phyloP scores from a whole-genome alignment of 2,797 vertebrate genomes.

The Mus spretus region DNA sequence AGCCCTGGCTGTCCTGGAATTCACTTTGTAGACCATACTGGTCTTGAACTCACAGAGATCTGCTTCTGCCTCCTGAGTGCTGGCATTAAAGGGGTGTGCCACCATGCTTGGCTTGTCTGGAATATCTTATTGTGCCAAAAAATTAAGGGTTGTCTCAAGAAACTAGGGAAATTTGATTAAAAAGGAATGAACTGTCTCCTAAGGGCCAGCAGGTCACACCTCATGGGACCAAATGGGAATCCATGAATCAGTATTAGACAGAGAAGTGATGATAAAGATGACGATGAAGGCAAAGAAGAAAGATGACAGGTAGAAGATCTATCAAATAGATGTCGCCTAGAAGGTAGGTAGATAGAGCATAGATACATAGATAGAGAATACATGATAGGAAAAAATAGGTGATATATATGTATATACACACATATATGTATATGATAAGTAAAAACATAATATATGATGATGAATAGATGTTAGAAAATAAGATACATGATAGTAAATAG shows the following conservation, averaged over 20 bases:
- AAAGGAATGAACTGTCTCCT: not conserved
- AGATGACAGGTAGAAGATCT: not conserved
- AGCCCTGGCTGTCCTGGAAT: not conserved
- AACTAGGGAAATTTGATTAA: not conserved
- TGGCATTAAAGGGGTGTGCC: too few species aligned
- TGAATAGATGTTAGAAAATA: not conserved
- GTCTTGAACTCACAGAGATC: too few species aligned
- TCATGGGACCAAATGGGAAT: not conserved
- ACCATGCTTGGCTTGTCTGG: too few species aligned
- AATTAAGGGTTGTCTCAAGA: not conserved
- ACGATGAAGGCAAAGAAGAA: not conserved
- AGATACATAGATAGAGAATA: not conserved
- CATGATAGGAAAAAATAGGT: not conserved
- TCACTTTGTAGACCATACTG: too few species aligned
- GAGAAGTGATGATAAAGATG: not conserved
- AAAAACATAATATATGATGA: not conserved
- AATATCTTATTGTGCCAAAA: not conserved
- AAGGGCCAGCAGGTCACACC: not conserved
- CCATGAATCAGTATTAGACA: not conserved
- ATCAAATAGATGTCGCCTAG: not conserved
- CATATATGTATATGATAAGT: too few species aligned
- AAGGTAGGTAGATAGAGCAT: not conserved
- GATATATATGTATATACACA: not conserved
- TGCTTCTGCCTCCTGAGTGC: too few species aligned
- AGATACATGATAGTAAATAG: not conserved